phyloP scores from a whole-genome alignment of 2,797 vertebrate genomes.

The Myripristis murdjan region DNA sequence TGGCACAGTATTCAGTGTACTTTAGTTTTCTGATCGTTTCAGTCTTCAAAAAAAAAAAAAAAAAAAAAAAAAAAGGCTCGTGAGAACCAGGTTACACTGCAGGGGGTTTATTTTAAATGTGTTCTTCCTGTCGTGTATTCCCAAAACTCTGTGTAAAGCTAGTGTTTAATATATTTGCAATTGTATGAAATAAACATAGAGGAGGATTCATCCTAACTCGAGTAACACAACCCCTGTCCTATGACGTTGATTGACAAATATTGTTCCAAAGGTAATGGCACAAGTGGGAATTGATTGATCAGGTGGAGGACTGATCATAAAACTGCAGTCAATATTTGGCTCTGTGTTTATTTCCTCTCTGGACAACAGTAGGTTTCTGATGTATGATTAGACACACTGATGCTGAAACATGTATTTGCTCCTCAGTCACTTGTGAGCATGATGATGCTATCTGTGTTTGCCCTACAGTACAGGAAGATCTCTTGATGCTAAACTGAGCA shows the following conservation, averaged over 20 bases:
- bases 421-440: conserved; percentile 50
- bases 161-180: not conserved
- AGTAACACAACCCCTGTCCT: conserved; percentile 40
- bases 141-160: not conserved
- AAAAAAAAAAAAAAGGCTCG: not conserved
- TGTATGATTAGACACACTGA: conserved; percentile 59
- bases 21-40: not conserved
- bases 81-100: not conserved
- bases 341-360: conserved; percentile 75
- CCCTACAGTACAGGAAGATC: conserved; percentile 64
- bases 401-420: conserved; percentile 77
- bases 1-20: not conserved
- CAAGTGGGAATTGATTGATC: conserved; percentile 85
- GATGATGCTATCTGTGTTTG: conserved; percentile 65
- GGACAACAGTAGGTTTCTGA: conserved; percentile 60
- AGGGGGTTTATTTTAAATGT: not conserved
- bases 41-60: not conserved
- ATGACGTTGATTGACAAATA: conserved; percentile 81
- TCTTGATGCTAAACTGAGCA: conserved; percentile 62
- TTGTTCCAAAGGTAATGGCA: conserved; percentile 81
- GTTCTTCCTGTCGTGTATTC: not conserved
- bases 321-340: conserved; percentile 80
- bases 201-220: conserved; percentile 7
- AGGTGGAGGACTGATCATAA: conserved; percentile 81
- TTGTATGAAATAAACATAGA: not conserved